Conservation (phyloP, 2,113 vertebrate species). For the Ornithorhynchus anatinus region DNA sequence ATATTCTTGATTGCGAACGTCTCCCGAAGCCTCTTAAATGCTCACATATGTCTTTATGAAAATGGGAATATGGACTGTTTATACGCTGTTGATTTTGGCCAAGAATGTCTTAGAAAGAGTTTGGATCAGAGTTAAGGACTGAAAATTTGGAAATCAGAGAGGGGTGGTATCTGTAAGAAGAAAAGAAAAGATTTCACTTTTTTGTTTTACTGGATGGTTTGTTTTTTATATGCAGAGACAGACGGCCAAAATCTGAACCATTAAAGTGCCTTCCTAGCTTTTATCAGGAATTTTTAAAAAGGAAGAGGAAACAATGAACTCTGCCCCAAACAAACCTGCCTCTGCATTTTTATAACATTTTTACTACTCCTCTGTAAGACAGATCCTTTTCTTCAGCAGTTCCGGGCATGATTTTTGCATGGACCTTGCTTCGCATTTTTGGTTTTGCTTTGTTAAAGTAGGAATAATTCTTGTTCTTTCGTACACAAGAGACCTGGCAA, state of each 20-base stretch:
- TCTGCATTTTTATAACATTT: not conserved
- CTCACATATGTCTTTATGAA: constrained; percentile 67
- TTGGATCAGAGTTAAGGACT: constrained; percentile 61
- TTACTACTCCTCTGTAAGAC: not conserved
- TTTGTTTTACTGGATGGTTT: constrained; percentile 33
- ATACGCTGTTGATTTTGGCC: constrained; percentile 49
- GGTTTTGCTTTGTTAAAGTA: constrained; percentile 7
- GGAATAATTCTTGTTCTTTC: not conserved
- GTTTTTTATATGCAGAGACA: constrained; percentile 35
- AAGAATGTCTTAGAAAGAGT: constrained; percentile 63
- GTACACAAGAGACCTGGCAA: not conserved
- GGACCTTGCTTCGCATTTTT: not conserved
- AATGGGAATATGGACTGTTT: constrained; percentile 67
- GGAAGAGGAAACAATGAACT: constrained; percentile 35
- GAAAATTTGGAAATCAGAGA: constrained; percentile 54
- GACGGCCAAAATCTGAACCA: constrained; percentile 45
- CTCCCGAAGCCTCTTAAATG: constrained; percentile 59
- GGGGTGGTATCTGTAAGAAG: constrained; percentile 44
- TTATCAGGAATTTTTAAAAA: constrained; percentile 41
- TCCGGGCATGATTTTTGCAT: constrained; percentile 2
- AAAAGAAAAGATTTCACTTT: constrained; percentile 40
- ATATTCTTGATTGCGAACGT: constrained; percentile 57
- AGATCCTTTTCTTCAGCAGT: not conserved
- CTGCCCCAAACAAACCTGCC: constrained; percentile 2
- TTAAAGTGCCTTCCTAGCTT: constrained; percentile 31